Conservation (phyloP, 1,140 invertebrate genomes). For the Diabrotica undecimpunctata region DNA sequence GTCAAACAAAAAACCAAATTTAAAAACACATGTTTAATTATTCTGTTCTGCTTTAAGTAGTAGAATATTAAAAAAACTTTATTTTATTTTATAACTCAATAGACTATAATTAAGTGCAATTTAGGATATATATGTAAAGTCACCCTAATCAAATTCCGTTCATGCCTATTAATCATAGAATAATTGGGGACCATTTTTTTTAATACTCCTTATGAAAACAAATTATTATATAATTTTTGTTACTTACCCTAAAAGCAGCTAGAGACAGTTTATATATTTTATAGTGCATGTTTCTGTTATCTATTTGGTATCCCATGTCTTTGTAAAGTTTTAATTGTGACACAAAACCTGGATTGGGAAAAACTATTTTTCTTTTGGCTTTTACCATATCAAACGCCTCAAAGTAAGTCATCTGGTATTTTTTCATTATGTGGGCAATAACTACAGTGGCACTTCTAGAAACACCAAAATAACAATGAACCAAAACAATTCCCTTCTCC, state of each 20-base stretch:
- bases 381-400: constrained; percentile 61
- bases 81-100: no score
- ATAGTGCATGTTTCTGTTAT: constrained; percentile 67
- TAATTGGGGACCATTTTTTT: no score
- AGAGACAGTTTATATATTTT: constrained; percentile 73
- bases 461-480: constrained; percentile 85
- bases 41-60: no score
- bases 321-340: constrained; percentile 73
- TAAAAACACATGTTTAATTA: no score
- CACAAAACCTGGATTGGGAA: constrained; percentile 56
- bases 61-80: no score
- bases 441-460: constrained; percentile 79
- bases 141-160: no score
- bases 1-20: no score
- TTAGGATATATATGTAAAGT: no score
- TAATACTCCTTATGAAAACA: no score
- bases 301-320: constrained; percentile 69
- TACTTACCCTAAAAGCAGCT: constrained; percentile 66
- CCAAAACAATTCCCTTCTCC: constrained; percentile 61
- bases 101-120: no score
- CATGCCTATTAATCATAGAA: no score
- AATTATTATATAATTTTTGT: background rate
- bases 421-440: constrained; percentile 82
- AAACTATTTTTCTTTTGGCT: constrained; percentile 34
- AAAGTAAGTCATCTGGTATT: constrained; percentile 65